phyloP scores from a whole-genome alignment of 2,888 invertebrate genomes.

The Monochamus alternatus region DNA sequence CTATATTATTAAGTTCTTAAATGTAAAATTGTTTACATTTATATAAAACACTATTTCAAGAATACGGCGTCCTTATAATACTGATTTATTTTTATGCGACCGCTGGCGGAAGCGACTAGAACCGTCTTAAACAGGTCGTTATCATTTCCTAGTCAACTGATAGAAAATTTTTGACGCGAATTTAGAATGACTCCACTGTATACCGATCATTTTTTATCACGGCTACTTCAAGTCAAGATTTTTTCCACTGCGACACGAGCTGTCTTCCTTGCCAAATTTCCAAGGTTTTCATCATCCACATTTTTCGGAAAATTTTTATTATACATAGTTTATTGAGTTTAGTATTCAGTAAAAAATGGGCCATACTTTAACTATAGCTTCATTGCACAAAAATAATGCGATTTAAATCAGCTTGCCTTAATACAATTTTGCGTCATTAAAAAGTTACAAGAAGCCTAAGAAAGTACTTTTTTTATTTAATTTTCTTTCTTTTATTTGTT shows the following conservation, averaged over 20 bases:
- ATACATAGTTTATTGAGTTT: no score
- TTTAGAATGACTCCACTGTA: constrained; percentile 4
- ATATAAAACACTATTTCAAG: no score
- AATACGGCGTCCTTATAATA: no score
- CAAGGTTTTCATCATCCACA: neutral
- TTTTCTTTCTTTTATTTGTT: no score
- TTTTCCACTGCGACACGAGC: neutral
- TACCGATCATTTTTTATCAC: constrained; percentile 8
- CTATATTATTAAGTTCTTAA: no score
- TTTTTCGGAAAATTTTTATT: neutral
- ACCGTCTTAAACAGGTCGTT: neutral
- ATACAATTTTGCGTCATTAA: neutral
- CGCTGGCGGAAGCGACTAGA: neutral
- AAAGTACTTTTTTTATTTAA: no score
- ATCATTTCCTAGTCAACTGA: constrained; percentile 10
- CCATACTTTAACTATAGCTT: no score
- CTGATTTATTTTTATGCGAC: neutral
- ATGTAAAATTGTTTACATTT: no score
- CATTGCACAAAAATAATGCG: neutral
- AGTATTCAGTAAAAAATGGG: no score
- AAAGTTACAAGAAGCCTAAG: no score
- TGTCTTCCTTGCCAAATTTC: neutral
- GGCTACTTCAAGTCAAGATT: neutral
- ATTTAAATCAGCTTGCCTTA: neutral
- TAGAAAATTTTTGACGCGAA: constrained; percentile 13